Evolutionary conservation across 2,888 invertebrate species (phyloP).

Genomic region (Gibbula magus): DNA sequence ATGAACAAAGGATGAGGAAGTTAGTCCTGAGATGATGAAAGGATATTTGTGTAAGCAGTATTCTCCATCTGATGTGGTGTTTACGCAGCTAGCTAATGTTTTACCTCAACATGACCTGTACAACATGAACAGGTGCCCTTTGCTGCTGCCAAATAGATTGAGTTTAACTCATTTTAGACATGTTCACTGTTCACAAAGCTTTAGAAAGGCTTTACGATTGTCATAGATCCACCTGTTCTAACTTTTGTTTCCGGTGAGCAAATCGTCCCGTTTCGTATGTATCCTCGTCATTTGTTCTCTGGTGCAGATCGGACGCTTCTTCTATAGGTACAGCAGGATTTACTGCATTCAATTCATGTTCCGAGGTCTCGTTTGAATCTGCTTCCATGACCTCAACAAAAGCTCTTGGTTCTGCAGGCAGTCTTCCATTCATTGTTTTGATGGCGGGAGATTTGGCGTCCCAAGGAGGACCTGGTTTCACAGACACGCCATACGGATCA

Average conservation of each 20-base stretch:
- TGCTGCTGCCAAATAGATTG: no score
- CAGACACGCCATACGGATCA: conserved; percentile 65
- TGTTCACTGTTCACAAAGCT: background rate
- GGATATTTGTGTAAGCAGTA: no score
- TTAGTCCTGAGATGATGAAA: no score
- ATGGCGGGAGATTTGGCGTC: conserved; percentile 54
- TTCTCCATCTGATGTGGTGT: no score
- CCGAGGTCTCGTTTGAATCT: conserved; percentile 9
- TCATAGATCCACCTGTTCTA: background rate
- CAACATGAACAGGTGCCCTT: no score
- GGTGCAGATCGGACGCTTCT: background rate
- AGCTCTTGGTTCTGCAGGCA: no score
- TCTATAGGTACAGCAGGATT: background rate
- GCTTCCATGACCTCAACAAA: background rate
- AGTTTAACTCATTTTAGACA: background rate
- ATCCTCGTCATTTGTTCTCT: background rate
- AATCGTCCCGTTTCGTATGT: background rate
- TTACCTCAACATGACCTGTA: no score
- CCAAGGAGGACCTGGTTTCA: conserved; percentile 57
- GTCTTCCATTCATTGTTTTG: background rate
- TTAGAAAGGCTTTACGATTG: background rate
- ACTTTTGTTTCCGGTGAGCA: background rate
- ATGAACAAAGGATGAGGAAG: no score
- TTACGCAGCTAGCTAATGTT: no score
- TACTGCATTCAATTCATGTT: background rate